Conservation (phyloP, 2,113 vertebrate species). For the Entomyzon cyanotis region DNA sequence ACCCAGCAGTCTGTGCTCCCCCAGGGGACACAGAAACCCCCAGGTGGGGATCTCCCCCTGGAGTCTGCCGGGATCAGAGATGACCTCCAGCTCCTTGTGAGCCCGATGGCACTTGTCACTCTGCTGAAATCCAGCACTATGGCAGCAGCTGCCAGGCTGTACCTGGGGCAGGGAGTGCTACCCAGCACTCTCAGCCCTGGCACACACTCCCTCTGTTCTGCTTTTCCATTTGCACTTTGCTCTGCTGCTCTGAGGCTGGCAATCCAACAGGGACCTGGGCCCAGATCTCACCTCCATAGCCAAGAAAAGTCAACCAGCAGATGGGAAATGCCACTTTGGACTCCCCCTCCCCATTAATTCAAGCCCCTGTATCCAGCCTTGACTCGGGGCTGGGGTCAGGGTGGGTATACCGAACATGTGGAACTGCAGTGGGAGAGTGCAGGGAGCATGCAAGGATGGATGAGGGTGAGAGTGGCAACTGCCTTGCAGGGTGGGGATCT, state of each 20-base stretch:
- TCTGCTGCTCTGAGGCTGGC: background rate
- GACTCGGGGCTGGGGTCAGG: background rate
- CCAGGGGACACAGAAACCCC: background rate
- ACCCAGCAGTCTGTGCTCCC: background rate
- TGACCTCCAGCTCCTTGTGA: background rate
- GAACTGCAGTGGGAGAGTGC: background rate
- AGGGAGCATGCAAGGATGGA: background rate
- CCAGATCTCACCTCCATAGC: background rate
- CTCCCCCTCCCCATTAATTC: background rate
- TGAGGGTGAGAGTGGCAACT: background rate
- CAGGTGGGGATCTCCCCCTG: background rate
- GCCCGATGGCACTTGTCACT: accelerated
- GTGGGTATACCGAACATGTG: accelerated
- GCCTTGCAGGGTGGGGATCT: background rate
- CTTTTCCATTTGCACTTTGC: background rate
- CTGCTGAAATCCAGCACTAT: accelerated
- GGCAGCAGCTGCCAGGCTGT: background rate
- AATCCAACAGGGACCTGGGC: background rate
- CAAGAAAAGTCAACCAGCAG: background rate
- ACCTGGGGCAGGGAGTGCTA: background rate
- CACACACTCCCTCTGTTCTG: accelerated
- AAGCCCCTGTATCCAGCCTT: background rate
- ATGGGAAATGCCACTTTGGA: accelerated
- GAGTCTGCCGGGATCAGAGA: accelerated
- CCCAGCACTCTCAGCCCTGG: background rate